phyloP scores from a whole-genome alignment of 2,113 vertebrate genomes.

The Camelus dromedarius region DNA sequence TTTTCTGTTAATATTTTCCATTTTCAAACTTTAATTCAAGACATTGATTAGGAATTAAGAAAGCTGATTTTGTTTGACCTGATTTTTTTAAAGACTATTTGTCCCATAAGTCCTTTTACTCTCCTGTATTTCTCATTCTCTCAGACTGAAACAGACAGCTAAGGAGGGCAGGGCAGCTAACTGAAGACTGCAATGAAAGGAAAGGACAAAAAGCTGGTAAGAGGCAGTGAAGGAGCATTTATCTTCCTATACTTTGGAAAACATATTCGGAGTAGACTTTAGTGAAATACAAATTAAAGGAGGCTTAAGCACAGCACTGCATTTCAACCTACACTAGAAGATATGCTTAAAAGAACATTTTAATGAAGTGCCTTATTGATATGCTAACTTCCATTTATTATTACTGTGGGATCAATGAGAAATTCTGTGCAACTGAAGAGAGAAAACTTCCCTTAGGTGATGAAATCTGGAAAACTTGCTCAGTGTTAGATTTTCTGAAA shows the following conservation, averaged over 20 bases:
- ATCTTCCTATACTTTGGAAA: neutral
- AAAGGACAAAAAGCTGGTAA: fast-evolving
- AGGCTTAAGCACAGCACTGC: neutral
- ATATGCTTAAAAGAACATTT: neutral
- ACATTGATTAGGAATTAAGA: neutral
- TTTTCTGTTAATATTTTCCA: neutral
- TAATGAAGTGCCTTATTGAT: neutral
- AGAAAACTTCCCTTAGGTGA: neutral
- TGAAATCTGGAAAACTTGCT: neutral
- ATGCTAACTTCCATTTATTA: neutral
- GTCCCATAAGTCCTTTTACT: neutral
- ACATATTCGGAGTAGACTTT: neutral
- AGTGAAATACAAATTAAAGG: neutral
- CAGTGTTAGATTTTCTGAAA: neutral
- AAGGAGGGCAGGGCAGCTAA: neutral
- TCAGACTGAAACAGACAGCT: neutral
- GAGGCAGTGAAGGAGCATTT: fast-evolving
- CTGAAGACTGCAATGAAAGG: neutral
- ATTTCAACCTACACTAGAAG: neutral
- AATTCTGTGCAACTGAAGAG: neutral
- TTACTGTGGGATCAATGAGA: neutral
- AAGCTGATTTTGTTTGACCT: neutral
- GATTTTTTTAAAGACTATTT: neutral
- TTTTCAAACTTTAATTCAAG: neutral
- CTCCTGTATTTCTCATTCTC: neutral